These are phyloP conservation scores for Tetranychus truncatus DNA, from an alignment of 2,888 invertebrate species.

Conservation along the genomic window DNA sequence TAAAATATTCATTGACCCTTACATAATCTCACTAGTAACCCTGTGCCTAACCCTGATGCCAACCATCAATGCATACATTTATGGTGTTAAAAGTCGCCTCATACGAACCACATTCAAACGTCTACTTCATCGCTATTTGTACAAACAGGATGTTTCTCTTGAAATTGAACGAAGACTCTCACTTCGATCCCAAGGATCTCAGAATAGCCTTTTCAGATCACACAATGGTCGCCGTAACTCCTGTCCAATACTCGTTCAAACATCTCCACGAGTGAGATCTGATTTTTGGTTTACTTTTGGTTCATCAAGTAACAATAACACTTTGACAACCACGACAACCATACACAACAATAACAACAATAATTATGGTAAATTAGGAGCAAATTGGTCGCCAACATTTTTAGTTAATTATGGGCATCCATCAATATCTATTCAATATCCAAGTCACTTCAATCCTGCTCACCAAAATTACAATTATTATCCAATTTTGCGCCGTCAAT, in stretches of 20 bases:
- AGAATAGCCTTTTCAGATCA: neutral
- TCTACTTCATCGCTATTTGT: constrained; percentile 56
- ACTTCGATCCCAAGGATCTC: constrained; percentile 29
- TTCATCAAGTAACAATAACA: neutral
- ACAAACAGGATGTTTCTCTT: constrained; percentile 55
- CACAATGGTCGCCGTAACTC: neutral
- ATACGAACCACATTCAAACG: constrained; percentile 53
- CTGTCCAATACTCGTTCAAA: constrained; percentile 6
- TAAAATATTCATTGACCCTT: constrained; percentile 21
- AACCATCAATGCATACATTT: constrained; percentile 54
- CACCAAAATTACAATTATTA: neutral
- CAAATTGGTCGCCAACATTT: neutral
- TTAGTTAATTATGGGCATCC: neutral
- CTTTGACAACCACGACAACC: neutral
- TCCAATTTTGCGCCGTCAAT: neutral
- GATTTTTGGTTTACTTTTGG: neutral
- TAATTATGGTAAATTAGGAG: neutral
- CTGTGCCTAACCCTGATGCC: constrained; percentile 51
- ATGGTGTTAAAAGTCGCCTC: constrained; percentile 54
- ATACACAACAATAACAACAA: neutral
- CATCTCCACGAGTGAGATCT: neutral
- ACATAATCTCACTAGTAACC: constrained; percentile 37
- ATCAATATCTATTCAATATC: neutral
- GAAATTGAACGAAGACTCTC: constrained; percentile 55
- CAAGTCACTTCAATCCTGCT: neutral